Evolutionary conservation across 2,113 vertebrate species (phyloP).

Genomic region (Notiomystis cincta): DNA sequence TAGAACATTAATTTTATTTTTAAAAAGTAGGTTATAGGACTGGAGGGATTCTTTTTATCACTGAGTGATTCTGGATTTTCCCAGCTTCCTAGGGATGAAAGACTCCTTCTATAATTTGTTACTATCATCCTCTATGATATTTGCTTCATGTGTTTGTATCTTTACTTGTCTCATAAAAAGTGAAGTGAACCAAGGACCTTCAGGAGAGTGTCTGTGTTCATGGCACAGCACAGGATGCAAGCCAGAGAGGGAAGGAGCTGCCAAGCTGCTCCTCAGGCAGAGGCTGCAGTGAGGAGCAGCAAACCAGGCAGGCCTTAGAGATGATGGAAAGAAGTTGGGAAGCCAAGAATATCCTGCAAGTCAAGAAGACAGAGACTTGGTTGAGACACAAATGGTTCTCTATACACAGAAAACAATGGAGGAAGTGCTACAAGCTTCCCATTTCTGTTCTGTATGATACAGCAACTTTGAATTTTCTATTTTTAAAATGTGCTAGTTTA

Average conservation of each 20-base stretch:
- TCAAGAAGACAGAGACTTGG: neutral
- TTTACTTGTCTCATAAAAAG: neutral
- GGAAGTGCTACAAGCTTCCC: neutral
- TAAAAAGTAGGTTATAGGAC: neutral
- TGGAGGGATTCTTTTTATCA: neutral
- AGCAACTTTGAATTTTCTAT: neutral
- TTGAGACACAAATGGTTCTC: neutral
- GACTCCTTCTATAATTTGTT: neutral
- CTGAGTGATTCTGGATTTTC: neutral
- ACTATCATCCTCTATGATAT: neutral
- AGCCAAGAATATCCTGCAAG: neutral
- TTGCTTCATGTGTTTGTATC: neutral
- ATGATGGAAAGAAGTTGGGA: fast-evolving
- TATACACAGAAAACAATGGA: neutral
- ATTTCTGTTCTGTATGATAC: neutral
- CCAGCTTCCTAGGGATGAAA: neutral
- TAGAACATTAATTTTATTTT: neutral
- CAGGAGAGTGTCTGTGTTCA: neutral
- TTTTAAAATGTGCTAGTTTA: neutral
- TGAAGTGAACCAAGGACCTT: neutral
- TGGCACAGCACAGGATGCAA: neutral
- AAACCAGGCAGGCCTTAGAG: neutral
- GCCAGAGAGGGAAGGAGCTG: neutral
- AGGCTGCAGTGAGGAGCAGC: neutral
- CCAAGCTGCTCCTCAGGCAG: neutral